phyloP scores from a whole-genome alignment of 2,797 vertebrate genomes.

The Chaetophractus vellerosus region DNA sequence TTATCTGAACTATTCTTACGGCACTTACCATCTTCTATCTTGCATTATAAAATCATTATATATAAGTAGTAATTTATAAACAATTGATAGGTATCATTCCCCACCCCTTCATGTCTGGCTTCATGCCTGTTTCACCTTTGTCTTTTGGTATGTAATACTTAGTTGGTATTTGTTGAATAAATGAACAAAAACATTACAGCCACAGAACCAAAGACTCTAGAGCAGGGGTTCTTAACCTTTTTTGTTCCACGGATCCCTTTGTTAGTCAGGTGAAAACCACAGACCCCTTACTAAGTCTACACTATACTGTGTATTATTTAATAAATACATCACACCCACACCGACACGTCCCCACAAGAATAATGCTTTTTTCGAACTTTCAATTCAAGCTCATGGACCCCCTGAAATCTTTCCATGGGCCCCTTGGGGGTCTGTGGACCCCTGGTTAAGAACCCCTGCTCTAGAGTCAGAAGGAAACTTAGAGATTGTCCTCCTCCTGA shows the following conservation, averaged over 20 bases:
- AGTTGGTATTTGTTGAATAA: constrained; percentile 20
- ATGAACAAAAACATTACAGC: not conserved
- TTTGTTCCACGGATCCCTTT: too few species aligned
- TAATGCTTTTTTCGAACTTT: too few species aligned
- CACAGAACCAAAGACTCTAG: not conserved
- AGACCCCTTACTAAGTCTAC: too few species aligned
- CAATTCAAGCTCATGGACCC: too few species aligned
- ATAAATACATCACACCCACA: too few species aligned
- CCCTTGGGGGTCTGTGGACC: too few species aligned
- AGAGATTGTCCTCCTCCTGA: not conserved
- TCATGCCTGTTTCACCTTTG: not conserved
- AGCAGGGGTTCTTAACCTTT: too few species aligned
- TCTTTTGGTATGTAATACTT: not conserved
- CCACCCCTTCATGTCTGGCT: not conserved
- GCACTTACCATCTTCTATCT: not conserved
- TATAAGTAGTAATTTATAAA: not conserved
- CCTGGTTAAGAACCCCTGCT: not conserved
- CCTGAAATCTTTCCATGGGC: too few species aligned
- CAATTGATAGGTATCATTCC: not conserved
- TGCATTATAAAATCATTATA: not conserved
- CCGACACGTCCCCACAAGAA: too few species aligned
- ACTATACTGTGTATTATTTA: too few species aligned
- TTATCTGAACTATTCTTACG: not conserved
- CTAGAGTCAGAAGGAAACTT: not conserved
- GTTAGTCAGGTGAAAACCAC: too few species aligned